phyloP scores from a whole-genome alignment of 2,888 invertebrate genomes.

The Thera britannica region DNA sequence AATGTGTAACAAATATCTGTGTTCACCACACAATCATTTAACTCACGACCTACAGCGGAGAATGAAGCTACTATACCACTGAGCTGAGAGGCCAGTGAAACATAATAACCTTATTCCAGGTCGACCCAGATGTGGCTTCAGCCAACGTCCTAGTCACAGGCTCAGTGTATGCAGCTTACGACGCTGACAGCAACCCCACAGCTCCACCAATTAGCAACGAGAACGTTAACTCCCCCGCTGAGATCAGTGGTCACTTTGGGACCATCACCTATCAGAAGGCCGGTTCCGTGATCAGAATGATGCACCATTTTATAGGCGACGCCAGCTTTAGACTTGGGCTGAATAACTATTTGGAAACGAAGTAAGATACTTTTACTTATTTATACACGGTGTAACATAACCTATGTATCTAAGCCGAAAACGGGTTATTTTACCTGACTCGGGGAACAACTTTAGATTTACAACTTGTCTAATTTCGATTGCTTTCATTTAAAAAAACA shows the following conservation, averaged over 20 bases:
- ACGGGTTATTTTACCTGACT: too few species aligned
- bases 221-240: conserved; percentile 84
- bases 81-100: too few species aligned
- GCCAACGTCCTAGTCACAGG: conserved; percentile 86
- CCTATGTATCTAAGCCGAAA: too few species aligned
- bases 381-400: too few species aligned
- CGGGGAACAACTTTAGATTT: too few species aligned
- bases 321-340: conserved; percentile 60
- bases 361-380: conserved; percentile 80
- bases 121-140: conserved; percentile 86
- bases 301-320: conserved; percentile 75
- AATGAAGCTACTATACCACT: too few species aligned
- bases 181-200: conserved; percentile 80
- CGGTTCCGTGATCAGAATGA: conserved; percentile 78
- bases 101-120: too few species aligned
- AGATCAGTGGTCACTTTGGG: conserved; percentile 87
- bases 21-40: too few species aligned
- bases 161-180: conserved; percentile 87
- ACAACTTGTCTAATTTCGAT: too few species aligned
- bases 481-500: too few species aligned
- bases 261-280: conserved; percentile 89
- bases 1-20: too few species aligned
- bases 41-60: too few species aligned
- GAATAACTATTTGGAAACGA: conserved; percentile 66
- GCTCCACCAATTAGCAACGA: conserved; percentile 84